Evolutionary conservation across 2,113 vertebrate species (phyloP), one percentile per base, ranked within the genome.

Genomic region (Cyprinodon variegatus): DNA sequence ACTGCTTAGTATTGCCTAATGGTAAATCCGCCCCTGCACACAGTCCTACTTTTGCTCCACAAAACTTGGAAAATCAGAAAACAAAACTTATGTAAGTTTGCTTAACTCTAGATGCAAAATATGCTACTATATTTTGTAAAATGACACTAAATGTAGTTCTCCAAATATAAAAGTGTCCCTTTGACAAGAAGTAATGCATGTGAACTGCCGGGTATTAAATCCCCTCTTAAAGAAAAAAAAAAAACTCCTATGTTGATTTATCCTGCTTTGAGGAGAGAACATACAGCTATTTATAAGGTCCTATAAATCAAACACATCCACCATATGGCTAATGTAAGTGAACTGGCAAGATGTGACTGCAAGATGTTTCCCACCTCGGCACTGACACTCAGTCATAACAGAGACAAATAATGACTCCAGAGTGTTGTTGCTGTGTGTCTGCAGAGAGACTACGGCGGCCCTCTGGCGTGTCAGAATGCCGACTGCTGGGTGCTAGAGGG

Each of bases 401-500:
- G 76, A 87, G 86, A 92, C 84, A 90, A 88, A 84, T 84, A 90
- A 89, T 90, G 82, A 91, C 78, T 84, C 39, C n/a, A 38, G 85
- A 80, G 61, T 90, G 79, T 84, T 86, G 80, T 87, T 83, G 59
- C 79, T 88, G 61, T 88, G 83, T 83, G 77, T 84, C 86, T 90
- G 79, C 92, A 99, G 97, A 95, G 96, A 20, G 98, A 99, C 91
- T 99, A 98, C 0, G 98, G 98, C 0, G 97, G 97, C 7, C 98
- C 97, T 0, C 92, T 99, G 77, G 96, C 96, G 70, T 99, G 97
- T 90, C 93, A 96, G 86, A 96, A 96, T 0, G 95, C 94, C 0
- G 94, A 98, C 85, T 99, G 98, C 93, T 99, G 98, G 98, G 98
- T 99, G 61, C 93, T 99, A 8, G 95, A 99, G 84, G 98, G 98